Conservation (phyloP, 2,888 invertebrate species). For the Dryobotodes eremita region DNA sequence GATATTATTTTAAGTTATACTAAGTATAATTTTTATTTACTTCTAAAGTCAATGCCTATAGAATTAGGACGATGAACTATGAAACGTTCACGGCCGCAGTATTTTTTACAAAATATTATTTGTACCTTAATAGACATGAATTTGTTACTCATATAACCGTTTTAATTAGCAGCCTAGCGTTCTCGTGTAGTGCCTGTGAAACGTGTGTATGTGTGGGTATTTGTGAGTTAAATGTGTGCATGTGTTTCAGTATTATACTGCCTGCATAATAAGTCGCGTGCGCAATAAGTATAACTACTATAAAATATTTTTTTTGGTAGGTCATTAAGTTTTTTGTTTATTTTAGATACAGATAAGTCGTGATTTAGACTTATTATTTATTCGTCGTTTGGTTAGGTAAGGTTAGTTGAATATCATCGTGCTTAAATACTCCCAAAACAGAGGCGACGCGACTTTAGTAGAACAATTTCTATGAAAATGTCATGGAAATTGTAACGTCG, state of each 20-base stretch:
- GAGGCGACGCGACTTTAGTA: too few relatives aligned
- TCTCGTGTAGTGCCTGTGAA: constrained; percentile 1
- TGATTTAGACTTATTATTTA: background rate
- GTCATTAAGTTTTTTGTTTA: background rate
- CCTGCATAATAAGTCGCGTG: background rate
- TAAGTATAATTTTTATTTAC: constrained; percentile 14
- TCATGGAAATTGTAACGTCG: too few relatives aligned
- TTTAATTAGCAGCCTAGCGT: constrained; percentile 34
- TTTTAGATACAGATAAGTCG: background rate
- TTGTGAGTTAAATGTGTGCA: background rate
- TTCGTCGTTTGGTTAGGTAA: background rate
- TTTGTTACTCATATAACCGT: constrained; percentile 23
- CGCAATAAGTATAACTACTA: background rate
- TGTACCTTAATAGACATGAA: constrained; percentile 12
- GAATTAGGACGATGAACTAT: constrained; percentile 45
- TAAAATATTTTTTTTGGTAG: background rate
- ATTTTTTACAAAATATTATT: constrained; percentile 32
- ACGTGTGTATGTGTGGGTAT: background rate
- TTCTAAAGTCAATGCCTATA: constrained; percentile 14
- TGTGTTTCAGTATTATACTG: background rate
- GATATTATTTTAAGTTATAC: background rate
- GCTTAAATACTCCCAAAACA: too few relatives aligned
- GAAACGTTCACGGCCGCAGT: constrained; percentile 42
- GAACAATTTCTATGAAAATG: too few relatives aligned
- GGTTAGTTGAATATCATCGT: background rate